Conservation (phyloP, 1,140 invertebrate species). For the Bombus balteatus region DNA sequence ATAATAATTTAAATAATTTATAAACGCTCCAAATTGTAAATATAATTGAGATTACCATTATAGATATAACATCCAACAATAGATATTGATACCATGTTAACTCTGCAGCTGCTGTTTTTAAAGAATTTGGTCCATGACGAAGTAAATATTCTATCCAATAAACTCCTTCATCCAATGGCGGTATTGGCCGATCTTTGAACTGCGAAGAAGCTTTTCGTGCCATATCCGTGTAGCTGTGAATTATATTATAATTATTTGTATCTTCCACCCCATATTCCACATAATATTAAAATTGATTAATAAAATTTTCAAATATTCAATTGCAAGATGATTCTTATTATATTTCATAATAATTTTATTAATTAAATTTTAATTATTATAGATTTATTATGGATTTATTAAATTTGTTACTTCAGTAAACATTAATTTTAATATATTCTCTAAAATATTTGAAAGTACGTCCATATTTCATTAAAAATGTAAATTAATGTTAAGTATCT, state of each 20-base stretch:
- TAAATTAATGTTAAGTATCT: too few species aligned
- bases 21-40: neutral
- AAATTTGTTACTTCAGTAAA: neutral
- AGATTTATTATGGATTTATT: neutral
- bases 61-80: conserved; percentile 13
- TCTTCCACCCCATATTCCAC: too few species aligned
- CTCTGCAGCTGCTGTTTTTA: conserved; percentile 9
- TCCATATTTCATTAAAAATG: neutral
- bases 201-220: neutral
- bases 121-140: conserved; percentile 11
- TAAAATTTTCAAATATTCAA: too few species aligned
- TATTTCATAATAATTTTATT: too few species aligned
- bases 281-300: too few species aligned
- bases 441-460: neutral
- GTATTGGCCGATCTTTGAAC: conserved; percentile 37
- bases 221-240: conserved; percentile 12
- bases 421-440: neutral
- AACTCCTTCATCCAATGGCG: conserved; percentile 2
- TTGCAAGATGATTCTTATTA: too few species aligned
- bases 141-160: conserved; percentile 46
- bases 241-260: neutral
- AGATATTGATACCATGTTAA: conserved; percentile 31
- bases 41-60: neutral
- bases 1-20: neutral
- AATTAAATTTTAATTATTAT: too few species aligned